Conservation (phyloP, 2,888 invertebrate genomes). For the Amaurobius ferox region DNA sequence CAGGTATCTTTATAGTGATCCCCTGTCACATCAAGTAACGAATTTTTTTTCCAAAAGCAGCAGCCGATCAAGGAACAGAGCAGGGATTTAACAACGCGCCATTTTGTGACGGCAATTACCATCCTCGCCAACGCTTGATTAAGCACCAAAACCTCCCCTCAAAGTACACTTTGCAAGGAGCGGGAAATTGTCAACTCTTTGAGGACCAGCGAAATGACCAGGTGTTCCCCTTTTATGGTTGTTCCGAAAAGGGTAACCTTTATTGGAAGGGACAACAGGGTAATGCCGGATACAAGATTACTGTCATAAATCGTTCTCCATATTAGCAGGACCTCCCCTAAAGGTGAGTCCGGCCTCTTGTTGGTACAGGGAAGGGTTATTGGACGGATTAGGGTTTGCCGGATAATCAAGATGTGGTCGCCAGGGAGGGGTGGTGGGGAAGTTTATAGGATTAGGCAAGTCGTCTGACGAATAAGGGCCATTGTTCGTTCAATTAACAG, state of each 20-base stretch:
- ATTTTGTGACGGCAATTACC: conserved; percentile 13
- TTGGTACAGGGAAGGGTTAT: neutral
- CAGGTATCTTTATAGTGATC: neutral
- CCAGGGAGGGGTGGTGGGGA: neutral
- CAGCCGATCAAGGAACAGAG: conserved; percentile 3
- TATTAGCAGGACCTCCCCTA: conserved; percentile 26
- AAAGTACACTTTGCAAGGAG: conserved; percentile 29
- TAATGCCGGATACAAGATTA: conserved; percentile 58
- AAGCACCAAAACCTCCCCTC: conserved; percentile 32
- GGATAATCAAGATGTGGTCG: conserved; percentile 15
- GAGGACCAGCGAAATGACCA: conserved; percentile 51
- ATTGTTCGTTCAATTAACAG: neutral
- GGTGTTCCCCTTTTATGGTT: conserved; percentile 52
- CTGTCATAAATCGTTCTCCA: conserved; percentile 55
- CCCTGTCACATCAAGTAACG: neutral
- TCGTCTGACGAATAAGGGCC: neutral
- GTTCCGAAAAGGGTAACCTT: conserved; percentile 13
- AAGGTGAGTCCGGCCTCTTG: neutral
- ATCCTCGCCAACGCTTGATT: conserved; percentile 37
- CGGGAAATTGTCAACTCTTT: conserved; percentile 39
- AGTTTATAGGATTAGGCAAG: neutral
- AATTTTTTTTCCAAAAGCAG: neutral
- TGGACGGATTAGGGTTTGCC: conserved; percentile 7
- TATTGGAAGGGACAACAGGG: conserved; percentile 38
- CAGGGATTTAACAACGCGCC: no score